Percentiles rank a stretch among this genome's conserved stretches.
Evolutionary conservation across 1,140 invertebrate genomes (phyloP).

Genomic region (Argopecten irradians): DNA sequence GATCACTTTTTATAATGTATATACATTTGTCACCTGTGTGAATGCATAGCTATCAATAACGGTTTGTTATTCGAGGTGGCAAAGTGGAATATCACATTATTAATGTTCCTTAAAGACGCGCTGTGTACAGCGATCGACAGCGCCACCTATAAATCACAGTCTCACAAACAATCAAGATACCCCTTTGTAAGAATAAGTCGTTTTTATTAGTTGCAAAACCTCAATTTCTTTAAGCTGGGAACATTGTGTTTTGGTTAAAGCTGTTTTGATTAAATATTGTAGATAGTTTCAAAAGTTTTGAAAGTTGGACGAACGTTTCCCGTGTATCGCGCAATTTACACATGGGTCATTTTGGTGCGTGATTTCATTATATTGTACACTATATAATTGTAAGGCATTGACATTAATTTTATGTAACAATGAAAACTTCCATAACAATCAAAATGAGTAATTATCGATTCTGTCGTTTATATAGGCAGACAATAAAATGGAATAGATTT

Average conservation of each 20-base stretch:
- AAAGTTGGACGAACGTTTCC: background rate
- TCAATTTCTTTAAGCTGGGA: background rate
- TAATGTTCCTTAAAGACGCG: background rate
- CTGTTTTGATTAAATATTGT: background rate
- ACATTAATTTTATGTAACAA: background rate
- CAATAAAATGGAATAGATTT: background rate
- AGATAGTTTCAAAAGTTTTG: background rate
- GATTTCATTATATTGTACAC: background rate
- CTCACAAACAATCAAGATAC: background rate
- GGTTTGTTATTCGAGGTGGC: background rate
- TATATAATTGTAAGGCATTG: background rate
- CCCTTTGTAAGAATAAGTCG: background rate
- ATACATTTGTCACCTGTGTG: conserved; percentile 1
- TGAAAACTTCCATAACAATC: background rate
- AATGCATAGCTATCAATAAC: background rate
- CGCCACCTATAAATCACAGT: background rate
- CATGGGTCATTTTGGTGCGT: background rate
- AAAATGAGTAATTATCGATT: background rate
- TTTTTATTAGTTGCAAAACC: background rate
- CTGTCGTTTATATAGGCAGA: background rate
- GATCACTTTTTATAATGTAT: conserved; percentile 5
- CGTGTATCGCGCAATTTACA: background rate
- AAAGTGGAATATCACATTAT: background rate
- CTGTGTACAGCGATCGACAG: background rate
- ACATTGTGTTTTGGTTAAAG: background rate